Evolutionary conservation across 1,140 invertebrate genomes (phyloP).

Genomic region (Macrosteles quadrilineatus): DNA sequence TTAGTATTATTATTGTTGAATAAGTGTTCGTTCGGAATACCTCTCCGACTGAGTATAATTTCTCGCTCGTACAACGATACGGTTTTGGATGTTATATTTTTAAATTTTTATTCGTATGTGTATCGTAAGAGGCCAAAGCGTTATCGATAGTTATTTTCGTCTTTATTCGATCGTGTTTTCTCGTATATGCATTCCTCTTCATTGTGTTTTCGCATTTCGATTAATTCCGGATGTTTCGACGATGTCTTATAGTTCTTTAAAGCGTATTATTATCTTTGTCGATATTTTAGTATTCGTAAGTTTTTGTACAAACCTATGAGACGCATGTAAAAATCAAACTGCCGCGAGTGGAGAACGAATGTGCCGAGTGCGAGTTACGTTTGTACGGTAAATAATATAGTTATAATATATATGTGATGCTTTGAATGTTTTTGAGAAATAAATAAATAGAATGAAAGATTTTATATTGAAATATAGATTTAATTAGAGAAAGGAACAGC

Average conservation of each 20-base stretch:
- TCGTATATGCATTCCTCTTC: slow-evolving; percentile 29
- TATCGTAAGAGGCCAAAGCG: slow-evolving; percentile 18
- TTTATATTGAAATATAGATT: slow-evolving; percentile 34
- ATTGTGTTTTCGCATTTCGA: slow-evolving; percentile 15
- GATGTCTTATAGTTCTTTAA: slow-evolving; percentile 19
- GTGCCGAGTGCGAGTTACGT: slow-evolving; percentile 12
- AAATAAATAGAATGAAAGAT: slow-evolving; percentile 32
- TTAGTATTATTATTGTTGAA: slow-evolving; percentile 29
- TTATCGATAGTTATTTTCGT: slow-evolving; percentile 23
- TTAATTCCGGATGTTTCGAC: slow-evolving; percentile 17
- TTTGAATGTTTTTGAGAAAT: slow-evolving; percentile 31
- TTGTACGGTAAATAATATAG: slow-evolving; percentile 29
- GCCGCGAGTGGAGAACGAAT: slow-evolving; percentile 6
- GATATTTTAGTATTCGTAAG: slow-evolving; percentile 34
- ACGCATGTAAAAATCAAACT: background rate
- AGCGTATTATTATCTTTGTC: slow-evolving; percentile 21
- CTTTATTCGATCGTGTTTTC: slow-evolving; percentile 18
- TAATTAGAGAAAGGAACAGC: slow-evolving; percentile 28
- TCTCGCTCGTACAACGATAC: slow-evolving; percentile 12
- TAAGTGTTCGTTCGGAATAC: background rate
- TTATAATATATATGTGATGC: slow-evolving; percentile 32
- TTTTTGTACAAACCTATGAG: slow-evolving; percentile 32
- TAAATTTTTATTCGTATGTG: slow-evolving; percentile 20
- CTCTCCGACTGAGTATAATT: slow-evolving; percentile 21
- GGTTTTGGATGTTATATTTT: slow-evolving; percentile 18